Conservation (phyloP, 2,888 invertebrate genomes). For the Leptodirus hochenwartii region DNA sequence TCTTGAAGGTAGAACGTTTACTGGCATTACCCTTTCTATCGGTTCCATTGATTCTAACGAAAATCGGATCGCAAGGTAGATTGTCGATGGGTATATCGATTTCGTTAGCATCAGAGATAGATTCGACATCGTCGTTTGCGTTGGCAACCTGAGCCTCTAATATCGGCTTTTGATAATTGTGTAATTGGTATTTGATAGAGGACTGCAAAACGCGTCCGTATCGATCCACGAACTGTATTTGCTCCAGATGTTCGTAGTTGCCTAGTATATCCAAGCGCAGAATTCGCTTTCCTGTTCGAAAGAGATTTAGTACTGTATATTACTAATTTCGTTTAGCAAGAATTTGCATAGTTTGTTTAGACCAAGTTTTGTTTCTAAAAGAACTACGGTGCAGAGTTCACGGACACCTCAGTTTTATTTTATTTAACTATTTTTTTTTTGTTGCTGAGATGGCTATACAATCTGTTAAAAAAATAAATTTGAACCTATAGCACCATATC, state of each 20-base stretch:
- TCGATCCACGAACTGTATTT: constrained; percentile 13
- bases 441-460: too few relatives aligned
- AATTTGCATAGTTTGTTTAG: too few relatives aligned
- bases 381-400: too few relatives aligned
- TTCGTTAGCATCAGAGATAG: constrained; percentile 11
- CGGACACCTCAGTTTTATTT: too few relatives aligned
- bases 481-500: too few relatives aligned
- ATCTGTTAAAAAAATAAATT: too few relatives aligned
- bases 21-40: constrained; percentile 19
- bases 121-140: constrained; percentile 12
- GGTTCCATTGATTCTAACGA: constrained; percentile 18
- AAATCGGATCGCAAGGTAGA: constrained; percentile 15
- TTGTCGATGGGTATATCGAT: constrained; percentile 15
- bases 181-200: neutral
- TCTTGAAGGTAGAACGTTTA: constrained; percentile 2
- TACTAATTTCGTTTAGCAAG: too few relatives aligned
- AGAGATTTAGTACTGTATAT: too few relatives aligned
- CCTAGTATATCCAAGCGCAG: constrained; percentile 9
- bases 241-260: constrained; percentile 12
- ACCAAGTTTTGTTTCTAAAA: too few relatives aligned
- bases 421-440: too few relatives aligned
- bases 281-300: constrained; percentile 4
- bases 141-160: constrained; percentile 3
- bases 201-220: constrained; percentile 9
- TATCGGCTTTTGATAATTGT: too few relatives aligned